Evolutionary conservation across 2,888 invertebrate genomes (phyloP).

Genomic region (Polyommatus icarus): DNA sequence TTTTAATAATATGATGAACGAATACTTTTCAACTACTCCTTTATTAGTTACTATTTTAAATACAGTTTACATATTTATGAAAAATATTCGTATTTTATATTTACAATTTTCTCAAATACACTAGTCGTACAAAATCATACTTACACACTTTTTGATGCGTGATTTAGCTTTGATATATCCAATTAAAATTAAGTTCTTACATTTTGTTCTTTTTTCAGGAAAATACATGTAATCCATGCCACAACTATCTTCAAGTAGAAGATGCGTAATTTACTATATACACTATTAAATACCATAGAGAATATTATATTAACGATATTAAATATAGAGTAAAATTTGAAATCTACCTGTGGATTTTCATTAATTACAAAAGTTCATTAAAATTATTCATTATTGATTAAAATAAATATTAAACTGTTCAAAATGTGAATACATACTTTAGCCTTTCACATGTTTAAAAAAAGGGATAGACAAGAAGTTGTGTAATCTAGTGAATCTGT

Average conservation of each 20-base stretch:
- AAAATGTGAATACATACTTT: neutral
- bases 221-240: slow-evolving; percentile 66
- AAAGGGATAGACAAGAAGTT: neutral
- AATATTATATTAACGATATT: neutral
- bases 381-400: neutral
- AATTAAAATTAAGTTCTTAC: neutral
- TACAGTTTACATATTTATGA: neutral
- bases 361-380: neutral
- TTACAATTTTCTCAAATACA: neutral
- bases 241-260: slow-evolving; percentile 49
- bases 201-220: slow-evolving; percentile 57
- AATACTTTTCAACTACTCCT: neutral
- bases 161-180: neutral
- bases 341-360: neutral
- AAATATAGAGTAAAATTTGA: neutral
- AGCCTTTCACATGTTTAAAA: neutral
- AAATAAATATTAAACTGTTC: neutral
- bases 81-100: slow-evolving; percentile 14
- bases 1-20: neutral
- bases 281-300: slow-evolving; percentile 1
- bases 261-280: slow-evolving; percentile 29
- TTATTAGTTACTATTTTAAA: neutral
- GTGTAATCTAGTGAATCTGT: neutral
- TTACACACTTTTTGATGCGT: neutral
- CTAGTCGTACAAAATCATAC: neutral